phyloP scores from a whole-genome alignment of 1,140 invertebrate genomes.

The Drosophila pruinosa region DNA sequence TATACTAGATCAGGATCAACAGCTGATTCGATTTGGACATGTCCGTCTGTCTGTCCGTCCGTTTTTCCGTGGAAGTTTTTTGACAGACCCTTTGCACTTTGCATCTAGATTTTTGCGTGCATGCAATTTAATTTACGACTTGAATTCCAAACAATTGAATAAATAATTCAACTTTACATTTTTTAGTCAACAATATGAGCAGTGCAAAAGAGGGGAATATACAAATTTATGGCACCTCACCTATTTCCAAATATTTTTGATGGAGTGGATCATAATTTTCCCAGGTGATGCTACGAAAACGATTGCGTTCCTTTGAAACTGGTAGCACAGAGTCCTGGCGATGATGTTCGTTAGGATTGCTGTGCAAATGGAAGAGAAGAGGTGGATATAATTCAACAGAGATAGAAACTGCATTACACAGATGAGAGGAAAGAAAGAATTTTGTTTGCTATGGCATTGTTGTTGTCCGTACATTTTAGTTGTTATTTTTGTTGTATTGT shows the following conservation, averaged over 20 bases:
- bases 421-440: background rate
- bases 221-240: conserved; percentile 85
- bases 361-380: conserved; percentile 80
- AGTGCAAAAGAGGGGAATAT: background rate
- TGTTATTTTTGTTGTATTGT: too few relatives aligned
- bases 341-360: conserved; percentile 94
- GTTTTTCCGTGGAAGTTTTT: too few relatives aligned
- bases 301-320: conserved; percentile 91
- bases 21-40: too few relatives aligned
- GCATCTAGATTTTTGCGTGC: too few relatives aligned
- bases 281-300: conserved; percentile 93
- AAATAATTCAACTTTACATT: background rate
- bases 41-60: too few relatives aligned
- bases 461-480: background rate
- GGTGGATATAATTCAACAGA: background rate
- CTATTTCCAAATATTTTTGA: conserved; percentile 96
- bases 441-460: conserved; percentile 5
- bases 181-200: background rate
- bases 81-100: too few relatives aligned
- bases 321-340: conserved; percentile 89
- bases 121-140: too few relatives aligned
- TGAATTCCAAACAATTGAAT: background rate
- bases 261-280: conserved; percentile 95
- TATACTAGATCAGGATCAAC: too few relatives aligned
- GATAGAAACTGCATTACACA: background rate